Conservation (phyloP, 2,888 invertebrate species). For the Plutella xylostella region DNA sequence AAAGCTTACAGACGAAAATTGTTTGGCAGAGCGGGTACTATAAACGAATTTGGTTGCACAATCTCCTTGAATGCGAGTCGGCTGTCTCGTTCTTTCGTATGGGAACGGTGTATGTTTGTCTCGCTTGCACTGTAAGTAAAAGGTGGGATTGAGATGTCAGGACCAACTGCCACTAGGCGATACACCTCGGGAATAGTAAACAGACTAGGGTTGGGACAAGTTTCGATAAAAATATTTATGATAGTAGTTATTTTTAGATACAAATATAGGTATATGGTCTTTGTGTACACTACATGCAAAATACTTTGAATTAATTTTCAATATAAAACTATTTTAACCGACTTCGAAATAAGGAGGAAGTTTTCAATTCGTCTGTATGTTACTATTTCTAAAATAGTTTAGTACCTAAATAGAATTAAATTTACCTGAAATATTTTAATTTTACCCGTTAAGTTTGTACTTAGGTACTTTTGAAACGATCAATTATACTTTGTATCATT, state of each 20-base stretch:
- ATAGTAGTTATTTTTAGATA: neutral
- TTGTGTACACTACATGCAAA: neutral
- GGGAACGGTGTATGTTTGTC: constrained; percentile 21
- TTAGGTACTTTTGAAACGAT: no score
- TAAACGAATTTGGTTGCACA: constrained; percentile 45
- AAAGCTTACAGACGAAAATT: constrained; percentile 11
- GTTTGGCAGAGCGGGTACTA: constrained; percentile 9
- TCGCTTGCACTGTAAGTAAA: constrained; percentile 49
- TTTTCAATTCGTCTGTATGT: neutral
- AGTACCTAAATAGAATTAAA: neutral
- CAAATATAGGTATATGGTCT: no score
- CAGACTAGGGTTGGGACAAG: constrained; percentile 28
- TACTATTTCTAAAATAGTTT: neutral
- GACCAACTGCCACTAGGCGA: constrained; percentile 67
- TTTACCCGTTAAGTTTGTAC: no score
- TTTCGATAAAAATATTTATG: no score
- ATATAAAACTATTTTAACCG: neutral
- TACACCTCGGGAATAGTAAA: constrained; percentile 54
- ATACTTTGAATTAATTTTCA: neutral
- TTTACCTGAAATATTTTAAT: no score
- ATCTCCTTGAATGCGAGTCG: constrained; percentile 43
- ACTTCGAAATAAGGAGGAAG: neutral
- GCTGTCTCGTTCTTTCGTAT: constrained; percentile 28
- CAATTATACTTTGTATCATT: no score
- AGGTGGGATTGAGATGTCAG: constrained; percentile 68